phyloP scores from a whole-genome alignment of 2,113 vertebrate species.

The Ceuthmochares aereus region DNA sequence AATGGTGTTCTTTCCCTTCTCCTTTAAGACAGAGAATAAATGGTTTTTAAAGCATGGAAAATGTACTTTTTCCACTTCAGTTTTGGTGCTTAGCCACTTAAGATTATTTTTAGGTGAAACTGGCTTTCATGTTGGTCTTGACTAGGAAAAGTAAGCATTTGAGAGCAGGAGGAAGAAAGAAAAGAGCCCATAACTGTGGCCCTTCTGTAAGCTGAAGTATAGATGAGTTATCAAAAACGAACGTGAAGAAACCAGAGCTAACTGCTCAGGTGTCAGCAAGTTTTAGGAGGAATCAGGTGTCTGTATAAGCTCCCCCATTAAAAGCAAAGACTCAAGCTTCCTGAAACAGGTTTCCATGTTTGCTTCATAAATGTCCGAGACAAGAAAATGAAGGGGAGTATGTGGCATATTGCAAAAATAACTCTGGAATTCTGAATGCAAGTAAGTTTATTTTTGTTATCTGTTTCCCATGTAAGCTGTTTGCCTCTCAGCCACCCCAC shows the following conservation, averaged over 20 bases:
- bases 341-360: background rate
- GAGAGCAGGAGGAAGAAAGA: background rate
- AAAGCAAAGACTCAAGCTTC: background rate
- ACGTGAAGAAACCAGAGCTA: background rate
- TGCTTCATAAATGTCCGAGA: background rate
- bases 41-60: background rate
- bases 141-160: background rate
- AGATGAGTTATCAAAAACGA: background rate
- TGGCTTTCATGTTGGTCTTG: background rate
- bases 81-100: background rate
- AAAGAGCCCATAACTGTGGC: background rate
- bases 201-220: background rate
- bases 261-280: background rate
- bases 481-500: background rate
- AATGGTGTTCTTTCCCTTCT: background rate
- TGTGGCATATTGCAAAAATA: background rate
- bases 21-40: background rate
- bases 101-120: background rate
- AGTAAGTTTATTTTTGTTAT: constrained; percentile 17
- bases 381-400: background rate
- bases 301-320: background rate
- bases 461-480: background rate
- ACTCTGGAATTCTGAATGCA: background rate
- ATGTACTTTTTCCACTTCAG: background rate
- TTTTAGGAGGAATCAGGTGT: background rate